Base-by-base conservation (phyloP, 2,888 invertebrate species). In the Malacosoma neustria region DNA sequence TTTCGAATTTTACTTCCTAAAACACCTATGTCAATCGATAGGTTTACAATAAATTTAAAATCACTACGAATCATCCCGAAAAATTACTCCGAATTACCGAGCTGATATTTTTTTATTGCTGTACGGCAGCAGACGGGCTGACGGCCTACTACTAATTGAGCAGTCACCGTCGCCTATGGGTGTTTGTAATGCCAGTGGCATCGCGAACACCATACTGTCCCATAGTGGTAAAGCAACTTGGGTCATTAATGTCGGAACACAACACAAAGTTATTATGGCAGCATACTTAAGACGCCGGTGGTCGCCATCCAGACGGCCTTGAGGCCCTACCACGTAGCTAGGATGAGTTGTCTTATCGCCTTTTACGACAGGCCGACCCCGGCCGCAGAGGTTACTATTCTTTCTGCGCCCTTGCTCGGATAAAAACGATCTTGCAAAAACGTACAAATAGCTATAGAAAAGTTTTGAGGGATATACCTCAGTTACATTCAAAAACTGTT, bases 1-100 rank as follows among this genome's bases (percentile, higher is more conserved):
- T 57, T 61, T 69, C 57, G 55, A 51, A 56, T 61, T 69, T 51
- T 22, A 22, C 22, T 4, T 22, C 2, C 3, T 22, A 22, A 22
- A 22, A 3, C 22, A 22, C 22, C 9, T 22, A 22, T 22, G 5
- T 22, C 22, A 22, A 22, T 22, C 22, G 9, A 5, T 7, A 7
- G 9, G 22, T 22, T 22, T 9, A 3, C 5, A 22, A 22, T 22
- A 15, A 15, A 15, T 15, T 15, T 6, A 1, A 2, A 15, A 15
- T 6, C 15, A 6, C 15, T 15, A 1, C 7, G 15, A 6, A 6
- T 4, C 15, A 1, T 2, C 15, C 15, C 15, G 15, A 15, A 2
- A n/a, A n/a, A n/a, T n/a, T n/a, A n/a, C 1, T 15, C 15, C 4
- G 15, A 15, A 15, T 6, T 1, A 15, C 7, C 5, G 15, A 4